These are phyloP conservation scores for Apus apus DNA, from an alignment of 2,113 vertebrate species.

Conservation along the genomic window DNA sequence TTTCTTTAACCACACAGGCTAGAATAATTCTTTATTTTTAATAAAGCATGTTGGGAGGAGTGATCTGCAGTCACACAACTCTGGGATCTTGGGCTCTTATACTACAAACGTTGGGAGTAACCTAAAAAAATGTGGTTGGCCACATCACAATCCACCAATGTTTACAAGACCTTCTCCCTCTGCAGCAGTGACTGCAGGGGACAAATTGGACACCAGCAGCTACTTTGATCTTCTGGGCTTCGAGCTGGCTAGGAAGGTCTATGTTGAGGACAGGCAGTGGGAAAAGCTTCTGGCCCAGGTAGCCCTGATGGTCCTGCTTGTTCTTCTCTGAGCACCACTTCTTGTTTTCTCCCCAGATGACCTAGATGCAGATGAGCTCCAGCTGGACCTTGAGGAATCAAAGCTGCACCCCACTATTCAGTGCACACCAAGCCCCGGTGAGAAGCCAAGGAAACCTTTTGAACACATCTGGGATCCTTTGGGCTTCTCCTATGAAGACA, in stretches of 20 bases:
- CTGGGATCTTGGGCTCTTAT: not conserved
- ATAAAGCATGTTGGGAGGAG: not conserved
- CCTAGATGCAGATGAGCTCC: constrained; percentile 89
- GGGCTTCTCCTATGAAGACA: not conserved
- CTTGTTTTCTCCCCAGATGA: constrained; percentile 81
- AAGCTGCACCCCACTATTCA: constrained; percentile 87
- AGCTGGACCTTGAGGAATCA: constrained; percentile 85
- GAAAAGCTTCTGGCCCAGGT: not conserved
- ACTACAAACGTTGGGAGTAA: not conserved
- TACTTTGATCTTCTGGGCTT: not conserved
- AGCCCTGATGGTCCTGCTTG: not conserved
- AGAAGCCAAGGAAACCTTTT: not conserved
- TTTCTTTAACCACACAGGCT: constrained; percentile 3
- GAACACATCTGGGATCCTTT: not conserved
- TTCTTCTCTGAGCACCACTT: not conserved
- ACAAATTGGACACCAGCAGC: not conserved
- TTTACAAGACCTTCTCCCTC: not conserved
- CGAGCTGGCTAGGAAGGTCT: not conserved
- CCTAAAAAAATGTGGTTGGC: not conserved
- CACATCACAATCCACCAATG: not conserved
- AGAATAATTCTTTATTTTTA: not conserved
- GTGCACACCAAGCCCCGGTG: constrained; percentile 91
- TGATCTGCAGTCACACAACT: not conserved
- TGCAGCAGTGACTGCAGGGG: not conserved
- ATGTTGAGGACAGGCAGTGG: not conserved